phyloP scores from a whole-genome alignment of 2,888 invertebrate species.

The Ypsolopha scabrella region DNA sequence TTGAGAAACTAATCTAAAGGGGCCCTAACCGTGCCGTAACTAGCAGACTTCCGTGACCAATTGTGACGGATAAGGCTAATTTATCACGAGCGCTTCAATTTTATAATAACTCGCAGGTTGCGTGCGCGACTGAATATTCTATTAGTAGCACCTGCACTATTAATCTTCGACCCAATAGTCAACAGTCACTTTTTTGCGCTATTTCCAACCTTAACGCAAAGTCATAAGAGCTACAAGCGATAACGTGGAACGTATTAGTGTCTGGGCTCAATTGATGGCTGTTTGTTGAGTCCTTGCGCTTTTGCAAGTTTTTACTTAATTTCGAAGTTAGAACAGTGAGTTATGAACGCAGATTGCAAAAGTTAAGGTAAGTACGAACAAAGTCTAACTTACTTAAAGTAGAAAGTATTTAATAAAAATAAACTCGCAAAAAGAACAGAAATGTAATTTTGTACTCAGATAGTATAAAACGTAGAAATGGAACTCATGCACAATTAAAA shows the following conservation, averaged over 20 bases:
- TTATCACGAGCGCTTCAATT: slow-evolving; percentile 63
- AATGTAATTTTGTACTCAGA: too few relatives aligned
- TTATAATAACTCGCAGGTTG: slow-evolving; percentile 59
- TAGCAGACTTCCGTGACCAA: slow-evolving; percentile 55
- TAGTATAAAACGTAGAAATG: too few relatives aligned
- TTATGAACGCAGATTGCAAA: neutral
- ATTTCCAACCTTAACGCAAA: too few relatives aligned
- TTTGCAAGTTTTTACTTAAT: slow-evolving; percentile 17
- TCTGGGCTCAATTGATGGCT: slow-evolving; percentile 59
- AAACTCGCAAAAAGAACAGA: too few relatives aligned
- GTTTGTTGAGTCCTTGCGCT: slow-evolving; percentile 29
- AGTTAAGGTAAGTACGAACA: too few relatives aligned
- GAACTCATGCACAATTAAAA: too few relatives aligned
- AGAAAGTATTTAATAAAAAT: too few relatives aligned
- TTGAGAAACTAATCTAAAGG: too few relatives aligned
- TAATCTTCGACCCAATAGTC: slow-evolving; percentile 43
- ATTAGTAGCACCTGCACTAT: slow-evolving; percentile 49
- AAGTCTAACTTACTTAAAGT: too few relatives aligned
- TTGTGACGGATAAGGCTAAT: slow-evolving; percentile 64
- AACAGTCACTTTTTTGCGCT: too few relatives aligned
- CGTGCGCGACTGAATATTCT: slow-evolving; percentile 66
- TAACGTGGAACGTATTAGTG: slow-evolving; percentile 35
- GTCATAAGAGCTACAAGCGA: too few relatives aligned
- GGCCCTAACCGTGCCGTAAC: neutral
- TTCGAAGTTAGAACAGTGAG: neutral